phyloP scores from a whole-genome alignment of 2,797 vertebrate genomes.

The Hylomyscus alleni region DNA sequence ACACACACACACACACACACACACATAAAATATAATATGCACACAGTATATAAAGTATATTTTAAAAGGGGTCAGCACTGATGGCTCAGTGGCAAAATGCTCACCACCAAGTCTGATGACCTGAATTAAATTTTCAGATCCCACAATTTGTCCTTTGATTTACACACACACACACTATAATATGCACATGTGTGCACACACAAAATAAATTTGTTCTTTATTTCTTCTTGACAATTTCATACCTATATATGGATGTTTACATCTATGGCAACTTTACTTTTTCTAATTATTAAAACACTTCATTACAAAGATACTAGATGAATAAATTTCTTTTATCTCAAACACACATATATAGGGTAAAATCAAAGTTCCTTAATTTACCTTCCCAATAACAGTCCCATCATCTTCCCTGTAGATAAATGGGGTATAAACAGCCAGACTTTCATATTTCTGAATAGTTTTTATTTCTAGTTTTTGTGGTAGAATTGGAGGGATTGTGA shows the following conservation, averaged over 20 bases:
- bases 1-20: too few species aligned
- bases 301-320: not conserved
- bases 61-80: not conserved
- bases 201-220: not conserved
- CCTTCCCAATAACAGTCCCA: not conserved
- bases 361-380: not conserved
- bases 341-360: not conserved
- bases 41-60: not conserved
- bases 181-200: not conserved
- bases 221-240: not conserved
- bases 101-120: not conserved
- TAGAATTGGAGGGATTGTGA: not conserved
- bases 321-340: not conserved
- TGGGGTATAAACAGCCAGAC: not conserved
- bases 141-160: not conserved
- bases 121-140: not conserved
- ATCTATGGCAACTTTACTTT: not conserved
- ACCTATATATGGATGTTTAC: not conserved
- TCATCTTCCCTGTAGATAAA: not conserved
- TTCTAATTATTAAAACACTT: not conserved
- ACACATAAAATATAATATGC: not conserved
- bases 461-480: constrained; percentile 55
- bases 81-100: not conserved
- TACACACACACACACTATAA: not conserved
- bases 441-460: not conserved